These are phyloP conservation scores for Seriola rivoliana DNA, from an alignment of 2,113 vertebrate genomes.

Conservation along the genomic window DNA sequence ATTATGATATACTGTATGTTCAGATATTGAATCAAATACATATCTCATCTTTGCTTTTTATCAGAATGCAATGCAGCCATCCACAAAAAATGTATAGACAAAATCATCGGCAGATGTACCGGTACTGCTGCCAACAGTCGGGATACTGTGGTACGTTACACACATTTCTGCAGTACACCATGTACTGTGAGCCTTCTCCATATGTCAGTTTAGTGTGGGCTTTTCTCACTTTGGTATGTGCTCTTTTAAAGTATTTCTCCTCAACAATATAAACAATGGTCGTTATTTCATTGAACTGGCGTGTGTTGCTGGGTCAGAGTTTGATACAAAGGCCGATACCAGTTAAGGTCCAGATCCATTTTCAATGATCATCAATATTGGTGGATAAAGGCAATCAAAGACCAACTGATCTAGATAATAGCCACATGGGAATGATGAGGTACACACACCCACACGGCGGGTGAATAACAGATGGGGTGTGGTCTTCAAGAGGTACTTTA, in stretches of 20 bases:
- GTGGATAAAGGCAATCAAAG: slow-evolving; percentile 41
- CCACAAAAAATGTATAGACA: slow-evolving; percentile 99
- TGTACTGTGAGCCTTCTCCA: slow-evolving; percentile 27
- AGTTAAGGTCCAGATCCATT: slow-evolving; percentile 31
- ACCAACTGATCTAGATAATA: slow-evolving; percentile 39
- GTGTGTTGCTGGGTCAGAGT: slow-evolving; percentile 16
- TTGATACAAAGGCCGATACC: slow-evolving; percentile 20
- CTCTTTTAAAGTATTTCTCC: background rate
- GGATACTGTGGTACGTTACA: slow-evolving; percentile 92
- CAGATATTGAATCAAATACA: background rate
- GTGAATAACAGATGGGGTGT: slow-evolving; percentile 17
- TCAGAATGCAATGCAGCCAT: slow-evolving; percentile 99
- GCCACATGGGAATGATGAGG: slow-evolving; percentile 18
- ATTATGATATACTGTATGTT: background rate
- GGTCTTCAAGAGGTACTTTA: slow-evolving; percentile 8
- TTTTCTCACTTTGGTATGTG: slow-evolving; percentile 3
- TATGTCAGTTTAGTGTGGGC: slow-evolving; percentile 31
- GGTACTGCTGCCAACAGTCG: slow-evolving; percentile 97
- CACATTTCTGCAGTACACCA: slow-evolving; percentile 28
- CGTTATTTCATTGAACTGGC: background rate
- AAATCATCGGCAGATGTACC: slow-evolving; percentile 97
- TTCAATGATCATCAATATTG: slow-evolving; percentile 20
- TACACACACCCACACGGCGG: slow-evolving; percentile 6
- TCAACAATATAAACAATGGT: slow-evolving; percentile 5
- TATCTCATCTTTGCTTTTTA: slow-evolving; percentile 34